Base-by-base conservation (phyloP, 2,113 vertebrate genomes). In the Carassius gibelio region DNA sequence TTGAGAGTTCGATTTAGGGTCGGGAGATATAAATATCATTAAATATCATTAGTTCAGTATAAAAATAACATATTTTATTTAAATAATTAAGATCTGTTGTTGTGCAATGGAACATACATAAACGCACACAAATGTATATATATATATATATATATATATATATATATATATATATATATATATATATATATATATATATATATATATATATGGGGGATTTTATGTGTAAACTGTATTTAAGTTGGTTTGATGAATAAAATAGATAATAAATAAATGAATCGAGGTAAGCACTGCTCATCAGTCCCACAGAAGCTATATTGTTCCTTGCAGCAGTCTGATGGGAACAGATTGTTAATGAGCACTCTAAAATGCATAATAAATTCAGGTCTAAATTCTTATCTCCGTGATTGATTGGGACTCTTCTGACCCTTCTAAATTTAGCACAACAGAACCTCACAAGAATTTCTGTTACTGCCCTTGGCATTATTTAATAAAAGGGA, bases 311-410 rank as follows among this genome's bases (percentile, higher is more conserved):
- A 61, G 34, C 5, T 78, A 26, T 36, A 9, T 69, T 8, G 30
- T 55, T 42, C 11, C 11, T 62, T 23, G 21, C 17, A 42, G 36
- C 57, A 79, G 76, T 14, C 11, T 62, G 10, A 59, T n/a, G 21
- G 57, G 21, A 80, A 64, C 36, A 59, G 36, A 45, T 26, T 64
- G 1, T 80, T 62, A 80, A 64, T 45, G 45, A 80, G 77, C 59
- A 64, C 59, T 80, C 59, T 80, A 23, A 66, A 80, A 45, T 19
- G 59, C 77, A 80, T 80, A 64, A 80, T 64, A 13, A 45, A 80
- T 80, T 64, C 78, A 26, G 57, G n/a, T 26, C 38, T 17, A 23
- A 64, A 80, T 26, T 80, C n/a, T 64, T 80, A 45, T 80, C 38
- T 23, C 76, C 62, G 21, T 79, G 55, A 61, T 64, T 64, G 77